Evolutionary conservation across 2,113 vertebrate species (phyloP).

Genomic region (Podarcis muralis): DNA sequence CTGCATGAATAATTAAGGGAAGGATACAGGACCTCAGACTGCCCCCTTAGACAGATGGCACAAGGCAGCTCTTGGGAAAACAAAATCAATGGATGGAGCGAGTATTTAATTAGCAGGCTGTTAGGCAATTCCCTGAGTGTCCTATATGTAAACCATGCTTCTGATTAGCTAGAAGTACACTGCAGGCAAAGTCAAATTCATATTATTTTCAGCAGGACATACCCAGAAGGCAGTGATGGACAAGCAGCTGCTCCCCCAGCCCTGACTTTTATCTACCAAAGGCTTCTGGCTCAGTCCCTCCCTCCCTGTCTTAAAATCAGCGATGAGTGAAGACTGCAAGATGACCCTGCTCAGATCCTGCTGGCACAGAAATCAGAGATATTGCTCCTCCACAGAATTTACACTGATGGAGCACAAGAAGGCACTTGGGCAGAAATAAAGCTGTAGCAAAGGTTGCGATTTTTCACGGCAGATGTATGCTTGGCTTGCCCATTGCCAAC

Average conservation of each 20-base stretch:
- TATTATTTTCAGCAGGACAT: conserved; percentile 2
- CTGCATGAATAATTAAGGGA: conserved; percentile 12
- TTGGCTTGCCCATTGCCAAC: not conserved
- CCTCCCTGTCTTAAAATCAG: not conserved
- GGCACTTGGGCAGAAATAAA: not conserved
- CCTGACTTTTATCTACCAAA: not conserved
- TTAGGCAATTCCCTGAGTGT: conserved; percentile 15
- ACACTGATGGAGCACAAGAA: not conserved
- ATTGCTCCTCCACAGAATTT: not conserved
- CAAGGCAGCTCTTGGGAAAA: not conserved
- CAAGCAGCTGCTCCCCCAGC: not conserved
- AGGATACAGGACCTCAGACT: conserved; percentile 5
- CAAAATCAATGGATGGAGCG: conserved; percentile 8
- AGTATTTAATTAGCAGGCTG: conserved; percentile 18
- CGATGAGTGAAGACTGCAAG: not conserved
- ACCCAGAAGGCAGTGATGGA: conserved; percentile 8
- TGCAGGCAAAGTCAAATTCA: conserved; percentile 2
- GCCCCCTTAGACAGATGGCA: conserved; percentile 11
- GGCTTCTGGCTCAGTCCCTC: not conserved
- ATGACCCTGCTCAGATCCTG: not conserved
- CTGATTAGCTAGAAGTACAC: not conserved
- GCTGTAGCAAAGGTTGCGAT: not conserved
- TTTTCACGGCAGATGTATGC: not conserved
- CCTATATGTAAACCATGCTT: not conserved
- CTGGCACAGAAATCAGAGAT: not conserved